Conservation (phyloP, 1,140 invertebrate species). For the Drosophila sturtevanti region DNA sequence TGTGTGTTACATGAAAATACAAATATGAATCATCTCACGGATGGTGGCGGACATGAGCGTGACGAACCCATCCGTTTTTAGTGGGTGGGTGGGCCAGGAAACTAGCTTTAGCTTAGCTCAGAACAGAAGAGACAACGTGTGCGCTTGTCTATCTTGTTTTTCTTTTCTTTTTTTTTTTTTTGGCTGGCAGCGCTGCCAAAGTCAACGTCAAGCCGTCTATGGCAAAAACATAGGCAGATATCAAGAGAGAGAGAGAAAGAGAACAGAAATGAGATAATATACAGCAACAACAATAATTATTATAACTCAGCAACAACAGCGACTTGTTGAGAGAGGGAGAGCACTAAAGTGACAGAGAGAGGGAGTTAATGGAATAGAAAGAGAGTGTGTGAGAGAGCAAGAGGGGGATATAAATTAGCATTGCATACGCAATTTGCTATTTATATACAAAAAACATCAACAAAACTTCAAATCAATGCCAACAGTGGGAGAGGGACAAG, state of each 20-base stretch:
- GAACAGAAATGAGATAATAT: constrained; percentile 68
- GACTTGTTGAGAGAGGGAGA: constrained; percentile 59
- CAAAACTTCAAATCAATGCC: constrained; percentile 38
- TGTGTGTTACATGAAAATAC: constrained; percentile 64
- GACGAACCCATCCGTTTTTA: constrained; percentile 53
- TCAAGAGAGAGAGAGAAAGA: constrained; percentile 27
- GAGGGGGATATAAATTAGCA: constrained; percentile 61
- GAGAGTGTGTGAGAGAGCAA: constrained; percentile 19
- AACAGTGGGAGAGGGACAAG: constrained; percentile 32
- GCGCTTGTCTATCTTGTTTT: constrained; percentile 38
- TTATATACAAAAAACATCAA: constrained; percentile 74
- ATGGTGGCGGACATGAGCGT: constrained; percentile 47
- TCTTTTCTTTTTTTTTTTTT: constrained; percentile 48
- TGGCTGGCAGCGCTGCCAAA: constrained; percentile 27
- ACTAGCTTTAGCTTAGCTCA: constrained; percentile 32
- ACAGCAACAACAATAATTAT: constrained; percentile 42
- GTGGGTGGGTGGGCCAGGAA: constrained; percentile 41
- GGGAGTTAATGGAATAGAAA: not conserved
- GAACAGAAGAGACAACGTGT: constrained; percentile 30
- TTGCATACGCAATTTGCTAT: constrained; percentile 82
- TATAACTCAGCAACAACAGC: constrained; percentile 76
- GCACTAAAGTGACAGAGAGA: constrained; percentile 18
- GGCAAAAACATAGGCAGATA: constrained; percentile 15
- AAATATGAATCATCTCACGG: constrained; percentile 76
- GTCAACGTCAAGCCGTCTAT: constrained; percentile 50